Evolutionary conservation across 1,140 invertebrate genomes (phyloP).

Genomic region (Leptinotarsa lineolata): DNA sequence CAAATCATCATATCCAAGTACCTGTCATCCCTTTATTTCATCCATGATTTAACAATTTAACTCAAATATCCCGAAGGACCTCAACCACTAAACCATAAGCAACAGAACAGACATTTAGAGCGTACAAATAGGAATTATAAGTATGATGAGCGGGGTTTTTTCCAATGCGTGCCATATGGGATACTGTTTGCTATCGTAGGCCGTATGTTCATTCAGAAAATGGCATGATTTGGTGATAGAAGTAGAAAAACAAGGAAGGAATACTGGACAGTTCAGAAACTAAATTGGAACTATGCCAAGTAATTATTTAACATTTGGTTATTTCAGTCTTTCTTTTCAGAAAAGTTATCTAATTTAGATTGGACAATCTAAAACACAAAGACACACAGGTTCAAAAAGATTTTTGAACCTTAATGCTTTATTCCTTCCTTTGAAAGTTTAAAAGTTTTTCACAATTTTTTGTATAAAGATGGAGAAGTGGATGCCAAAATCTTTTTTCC

Average conservation of each 20-base stretch:
- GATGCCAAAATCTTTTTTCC: too few species aligned
- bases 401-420: too few species aligned
- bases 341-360: too few species aligned
- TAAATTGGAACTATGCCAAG: too few species aligned
- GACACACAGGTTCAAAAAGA: too few species aligned
- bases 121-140: conserved; percentile 30
- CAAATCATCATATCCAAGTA: conserved; percentile 26
- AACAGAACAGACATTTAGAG: conserved; percentile 28
- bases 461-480: too few species aligned
- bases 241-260: conserved; percentile 14
- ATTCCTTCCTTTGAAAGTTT: too few species aligned
- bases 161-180: conserved; percentile 29
- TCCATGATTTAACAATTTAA: conserved; percentile 29
- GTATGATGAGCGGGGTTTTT: conserved; percentile 29
- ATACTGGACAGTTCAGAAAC: background rate
- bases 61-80: conserved; percentile 30
- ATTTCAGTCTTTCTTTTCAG: too few species aligned
- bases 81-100: conserved; percentile 29
- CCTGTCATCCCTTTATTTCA: conserved; percentile 30
- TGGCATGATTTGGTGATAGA: conserved; percentile 8
- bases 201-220: conserved; percentile 23
- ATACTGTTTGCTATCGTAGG: conserved; percentile 21
- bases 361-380: too few species aligned
- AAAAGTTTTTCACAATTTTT: too few species aligned
- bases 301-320: too few species aligned